Percentiles rank a stretch among this genome's conserved stretches.
phyloP scores from a whole-genome alignment of 2,888 invertebrate genomes.

The Alentia gelatinosa region DNA sequence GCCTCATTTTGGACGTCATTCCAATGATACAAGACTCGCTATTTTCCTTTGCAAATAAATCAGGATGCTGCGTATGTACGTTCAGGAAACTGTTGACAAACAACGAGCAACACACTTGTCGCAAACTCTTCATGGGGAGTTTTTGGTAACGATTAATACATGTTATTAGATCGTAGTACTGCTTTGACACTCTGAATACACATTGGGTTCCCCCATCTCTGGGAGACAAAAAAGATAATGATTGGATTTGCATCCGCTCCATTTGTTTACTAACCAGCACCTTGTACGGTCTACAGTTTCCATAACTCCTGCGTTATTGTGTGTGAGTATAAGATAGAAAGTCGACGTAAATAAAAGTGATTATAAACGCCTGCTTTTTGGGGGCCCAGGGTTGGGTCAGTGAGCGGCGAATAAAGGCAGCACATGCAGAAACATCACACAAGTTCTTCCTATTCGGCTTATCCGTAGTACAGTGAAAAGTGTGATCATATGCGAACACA shows the following conservation, averaged over 20 bases:
- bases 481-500: not conserved
- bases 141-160: not conserved
- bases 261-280: not conserved
- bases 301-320: not conserved
- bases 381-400: not conserved
- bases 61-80: not conserved
- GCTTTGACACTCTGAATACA: constrained; percentile 41
- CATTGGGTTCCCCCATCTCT: not conserved
- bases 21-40: not conserved
- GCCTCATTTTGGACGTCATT: not conserved
- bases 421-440: too few relatives aligned
- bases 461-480: not conserved
- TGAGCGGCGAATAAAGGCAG: not conserved
- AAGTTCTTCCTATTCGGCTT: too few relatives aligned
- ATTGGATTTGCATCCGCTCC: not conserved
- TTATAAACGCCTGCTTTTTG: not conserved
- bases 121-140: not conserved
- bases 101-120: not conserved
- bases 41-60: not conserved
- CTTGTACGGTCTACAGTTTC: not conserved
- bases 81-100: not conserved
- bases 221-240: not conserved
- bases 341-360: not conserved
- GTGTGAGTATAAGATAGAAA: not conserved
- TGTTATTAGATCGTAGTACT: not conserved